phyloP scores from a whole-genome alignment of 2,888 invertebrate species.

The Phania funesta region DNA sequence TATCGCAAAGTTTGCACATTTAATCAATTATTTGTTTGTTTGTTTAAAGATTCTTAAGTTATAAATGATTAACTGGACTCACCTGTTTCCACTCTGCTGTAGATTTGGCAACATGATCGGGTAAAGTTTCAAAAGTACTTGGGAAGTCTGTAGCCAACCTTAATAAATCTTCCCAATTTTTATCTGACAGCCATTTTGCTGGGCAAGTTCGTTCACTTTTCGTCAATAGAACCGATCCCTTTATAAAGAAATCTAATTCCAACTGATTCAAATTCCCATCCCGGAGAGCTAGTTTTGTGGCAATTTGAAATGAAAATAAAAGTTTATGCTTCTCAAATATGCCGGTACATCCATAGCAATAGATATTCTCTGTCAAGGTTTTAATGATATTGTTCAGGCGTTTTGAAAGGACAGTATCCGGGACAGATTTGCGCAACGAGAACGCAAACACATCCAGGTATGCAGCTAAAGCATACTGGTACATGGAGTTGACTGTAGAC shows the following conservation, averaged over 20 bases:
- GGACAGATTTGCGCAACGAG: slow-evolving; percentile 90
- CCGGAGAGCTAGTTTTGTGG: slow-evolving; percentile 89
- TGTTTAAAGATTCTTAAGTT: neutral
- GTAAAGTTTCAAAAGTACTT: slow-evolving; percentile 84
- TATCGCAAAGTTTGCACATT: slow-evolving; percentile 74
- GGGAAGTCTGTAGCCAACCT: slow-evolving; percentile 87
- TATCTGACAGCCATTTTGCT: slow-evolving; percentile 85
- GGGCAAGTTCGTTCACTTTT: slow-evolving; percentile 86
- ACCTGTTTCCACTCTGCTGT: slow-evolving; percentile 86
- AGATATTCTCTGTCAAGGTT: slow-evolving; percentile 92
- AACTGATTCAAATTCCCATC: slow-evolving; percentile 83
- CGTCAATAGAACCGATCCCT: slow-evolving; percentile 90
- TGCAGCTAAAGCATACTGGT: slow-evolving; percentile 93
- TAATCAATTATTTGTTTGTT: neutral
- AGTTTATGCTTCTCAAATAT: slow-evolving; percentile 96
- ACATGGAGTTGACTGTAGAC: slow-evolving; percentile 94
- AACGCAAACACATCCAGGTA: slow-evolving; percentile 92
- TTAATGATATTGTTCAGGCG: slow-evolving; percentile 91
- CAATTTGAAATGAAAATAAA: slow-evolving; percentile 94
- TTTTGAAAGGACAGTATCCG: slow-evolving; percentile 87
- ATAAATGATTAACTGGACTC: slow-evolving; percentile 62
- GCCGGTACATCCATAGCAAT: slow-evolving; percentile 95
- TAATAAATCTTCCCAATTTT: slow-evolving; percentile 92
- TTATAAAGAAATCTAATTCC: slow-evolving; percentile 94
- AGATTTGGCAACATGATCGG: slow-evolving; percentile 83